A percentile compares a stretch with the other conserved stretches of the same genome.
Evolutionary conservation across 1,140 invertebrate genomes (phyloP).

Genomic region (Delia radicum): DNA sequence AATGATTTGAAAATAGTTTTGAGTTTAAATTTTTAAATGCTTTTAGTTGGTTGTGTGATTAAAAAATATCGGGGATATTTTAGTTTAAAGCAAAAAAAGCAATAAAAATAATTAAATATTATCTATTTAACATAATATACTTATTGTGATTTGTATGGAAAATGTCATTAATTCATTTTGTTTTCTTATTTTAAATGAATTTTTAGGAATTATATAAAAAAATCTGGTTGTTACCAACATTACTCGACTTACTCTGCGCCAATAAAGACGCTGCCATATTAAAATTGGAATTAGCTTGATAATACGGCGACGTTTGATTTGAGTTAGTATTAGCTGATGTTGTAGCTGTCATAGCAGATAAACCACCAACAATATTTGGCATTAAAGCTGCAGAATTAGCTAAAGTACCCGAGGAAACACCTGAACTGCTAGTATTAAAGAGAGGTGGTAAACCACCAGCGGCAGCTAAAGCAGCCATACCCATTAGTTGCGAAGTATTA

Average conservation of each 20-base stretch:
- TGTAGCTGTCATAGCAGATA: background rate
- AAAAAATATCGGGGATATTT: no score
- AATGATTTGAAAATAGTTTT: no score
- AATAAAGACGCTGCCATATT: conserved; percentile 67
- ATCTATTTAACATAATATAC: no score
- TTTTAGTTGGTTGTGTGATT: no score
- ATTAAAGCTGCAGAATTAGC: background rate
- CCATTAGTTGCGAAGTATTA: conserved; percentile 50
- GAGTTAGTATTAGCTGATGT: background rate
- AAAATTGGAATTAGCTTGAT: conserved; percentile 40
- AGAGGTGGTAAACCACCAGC: conserved; percentile 15
- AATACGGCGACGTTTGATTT: background rate
- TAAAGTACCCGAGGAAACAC: background rate
- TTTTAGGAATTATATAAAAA: conserved; percentile 16
- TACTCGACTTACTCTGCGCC: conserved; percentile 72
- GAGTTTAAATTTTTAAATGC: no score
- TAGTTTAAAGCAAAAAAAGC: no score
- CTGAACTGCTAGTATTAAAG: background rate
- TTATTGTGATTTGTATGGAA: no score
- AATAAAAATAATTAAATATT: no score
- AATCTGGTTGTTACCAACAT: conserved; percentile 53
- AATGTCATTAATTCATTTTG: no score
- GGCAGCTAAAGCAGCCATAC: conserved; percentile 42
- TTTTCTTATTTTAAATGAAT: no score
- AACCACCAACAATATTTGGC: background rate